Evolutionary conservation across 2,797 vertebrate genomes (phyloP).

Genomic region (Zenarchopterus dispar): DNA sequence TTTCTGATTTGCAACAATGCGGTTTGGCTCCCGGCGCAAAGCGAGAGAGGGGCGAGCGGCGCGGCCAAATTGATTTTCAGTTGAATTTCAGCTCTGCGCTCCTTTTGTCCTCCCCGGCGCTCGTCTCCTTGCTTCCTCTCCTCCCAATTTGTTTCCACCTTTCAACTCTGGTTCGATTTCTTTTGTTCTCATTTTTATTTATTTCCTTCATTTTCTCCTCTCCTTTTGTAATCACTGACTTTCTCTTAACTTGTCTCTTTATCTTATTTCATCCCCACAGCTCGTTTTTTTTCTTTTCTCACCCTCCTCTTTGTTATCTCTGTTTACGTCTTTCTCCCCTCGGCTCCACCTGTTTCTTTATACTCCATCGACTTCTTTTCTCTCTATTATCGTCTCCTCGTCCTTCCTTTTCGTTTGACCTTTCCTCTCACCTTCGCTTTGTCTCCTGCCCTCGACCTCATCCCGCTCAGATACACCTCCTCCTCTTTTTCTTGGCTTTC

Average conservation of each 20-base stretch:
- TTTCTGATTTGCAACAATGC: constrained; percentile 54
- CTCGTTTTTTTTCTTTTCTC: no score
- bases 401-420: background rate
- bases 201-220: constrained; percentile 1
- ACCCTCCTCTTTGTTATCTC: no score
- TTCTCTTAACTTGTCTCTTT: background rate
- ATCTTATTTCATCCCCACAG: no score
- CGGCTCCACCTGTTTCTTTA: background rate
- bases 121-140: constrained; percentile 24
- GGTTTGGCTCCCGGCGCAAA: constrained; percentile 41
- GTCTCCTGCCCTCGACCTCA: background rate
- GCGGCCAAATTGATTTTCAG: constrained; percentile 62
- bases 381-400: background rate
- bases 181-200: constrained; percentile 18
- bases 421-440: background rate
- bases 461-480: background rate
- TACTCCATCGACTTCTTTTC: background rate
- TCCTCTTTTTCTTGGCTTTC: background rate
- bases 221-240: background rate
- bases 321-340: background rate
- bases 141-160: background rate
- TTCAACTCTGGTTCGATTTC: constrained; percentile 4
- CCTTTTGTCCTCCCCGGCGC: constrained; percentile 21
- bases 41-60: constrained; percentile 21
- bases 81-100: constrained; percentile 54